Evolutionary conservation across 2,888 invertebrate species (phyloP).

Genomic region (Chaetogeoica ovagalla): DNA sequence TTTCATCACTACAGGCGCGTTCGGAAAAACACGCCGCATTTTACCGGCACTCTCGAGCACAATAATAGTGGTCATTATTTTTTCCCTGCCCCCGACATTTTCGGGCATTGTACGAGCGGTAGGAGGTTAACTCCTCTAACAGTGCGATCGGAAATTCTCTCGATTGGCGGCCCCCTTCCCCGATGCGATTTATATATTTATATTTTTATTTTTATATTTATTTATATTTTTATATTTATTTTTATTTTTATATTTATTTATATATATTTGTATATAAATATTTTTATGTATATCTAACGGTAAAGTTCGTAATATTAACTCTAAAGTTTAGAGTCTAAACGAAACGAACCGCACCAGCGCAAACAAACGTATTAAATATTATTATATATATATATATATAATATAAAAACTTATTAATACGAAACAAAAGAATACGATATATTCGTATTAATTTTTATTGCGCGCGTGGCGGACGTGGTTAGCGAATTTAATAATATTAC

Average conservation of each 20-base stretch:
- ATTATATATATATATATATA: too few relatives aligned
- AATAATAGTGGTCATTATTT: slow-evolving; percentile 1
- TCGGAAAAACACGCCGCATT: slow-evolving; percentile 10
- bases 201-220: too few relatives aligned
- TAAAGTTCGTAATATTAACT: not conserved
- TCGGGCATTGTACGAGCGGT: slow-evolving; percentile 16
- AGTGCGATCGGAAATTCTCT: slow-evolving; percentile 4
- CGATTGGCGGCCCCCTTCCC: slow-evolving; percentile 40
- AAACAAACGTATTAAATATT: not conserved
- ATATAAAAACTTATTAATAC: too few relatives aligned
- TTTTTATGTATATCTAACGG: too few relatives aligned
- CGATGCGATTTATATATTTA: not conserved
- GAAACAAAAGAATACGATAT: too few relatives aligned
- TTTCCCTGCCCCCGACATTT: slow-evolving; percentile 31
- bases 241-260: too few relatives aligned
- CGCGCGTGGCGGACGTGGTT: too few relatives aligned
- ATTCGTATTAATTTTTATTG: too few relatives aligned
- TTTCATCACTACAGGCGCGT: slow-evolving; percentile 35
- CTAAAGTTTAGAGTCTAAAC: too few relatives aligned
- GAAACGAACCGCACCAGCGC: not conserved
- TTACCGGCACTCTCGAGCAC: slow-evolving; percentile 15
- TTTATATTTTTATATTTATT: too few relatives aligned
- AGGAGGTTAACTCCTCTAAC: slow-evolving; percentile 21
- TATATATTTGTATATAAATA: too few relatives aligned
- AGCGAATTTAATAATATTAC: too few relatives aligned